A percentile compares a stretch with the other conserved stretches of the same genome.
These are phyloP conservation scores for Drosophila atripex DNA, from an alignment of 2,888 invertebrate genomes.

Conservation along the genomic window DNA sequence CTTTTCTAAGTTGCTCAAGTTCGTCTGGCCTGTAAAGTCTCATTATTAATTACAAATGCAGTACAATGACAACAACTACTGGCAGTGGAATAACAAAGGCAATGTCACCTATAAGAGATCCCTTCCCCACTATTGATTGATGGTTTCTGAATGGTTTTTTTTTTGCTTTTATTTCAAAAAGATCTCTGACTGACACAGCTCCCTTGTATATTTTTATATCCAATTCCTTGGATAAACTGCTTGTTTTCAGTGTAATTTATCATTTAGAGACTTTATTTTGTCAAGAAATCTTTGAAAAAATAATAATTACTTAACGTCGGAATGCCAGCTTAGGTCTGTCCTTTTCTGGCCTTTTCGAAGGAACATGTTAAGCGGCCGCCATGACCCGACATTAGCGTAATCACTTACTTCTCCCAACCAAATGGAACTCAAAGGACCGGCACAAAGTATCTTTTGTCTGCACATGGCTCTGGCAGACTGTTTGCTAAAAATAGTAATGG, in stretches of 20 bases:
- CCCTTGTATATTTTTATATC: no score
- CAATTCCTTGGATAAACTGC: no score
- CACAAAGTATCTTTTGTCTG: constrained; percentile 22
- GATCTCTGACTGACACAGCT: background rate
- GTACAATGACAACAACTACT: constrained; percentile 39
- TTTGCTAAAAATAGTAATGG: constrained; percentile 34
- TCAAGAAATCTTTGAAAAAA: background rate
- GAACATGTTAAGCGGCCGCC: constrained; percentile 25
- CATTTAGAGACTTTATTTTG: background rate
- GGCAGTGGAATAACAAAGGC: constrained; percentile 27
- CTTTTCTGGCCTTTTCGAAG: constrained; percentile 19
- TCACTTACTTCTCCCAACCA: constrained; percentile 21
- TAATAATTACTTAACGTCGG: background rate
- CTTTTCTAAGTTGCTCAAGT: constrained; percentile 46
- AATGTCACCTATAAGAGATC: constrained; percentile 19
- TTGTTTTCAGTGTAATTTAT: no score
- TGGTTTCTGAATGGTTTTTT: constrained; percentile 7
- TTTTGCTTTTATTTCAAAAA: background rate
- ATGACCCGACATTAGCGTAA: constrained; percentile 18
- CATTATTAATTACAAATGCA: constrained; percentile 59
- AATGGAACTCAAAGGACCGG: constrained; percentile 27
- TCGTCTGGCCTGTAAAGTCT: constrained; percentile 39
- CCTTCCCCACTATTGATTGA: constrained; percentile 10
- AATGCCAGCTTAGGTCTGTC: no score
- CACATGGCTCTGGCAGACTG: constrained; percentile 19